Evolutionary conservation across 2,888 invertebrate species (phyloP).

Genomic region (Mesoligia furuncula): DNA sequence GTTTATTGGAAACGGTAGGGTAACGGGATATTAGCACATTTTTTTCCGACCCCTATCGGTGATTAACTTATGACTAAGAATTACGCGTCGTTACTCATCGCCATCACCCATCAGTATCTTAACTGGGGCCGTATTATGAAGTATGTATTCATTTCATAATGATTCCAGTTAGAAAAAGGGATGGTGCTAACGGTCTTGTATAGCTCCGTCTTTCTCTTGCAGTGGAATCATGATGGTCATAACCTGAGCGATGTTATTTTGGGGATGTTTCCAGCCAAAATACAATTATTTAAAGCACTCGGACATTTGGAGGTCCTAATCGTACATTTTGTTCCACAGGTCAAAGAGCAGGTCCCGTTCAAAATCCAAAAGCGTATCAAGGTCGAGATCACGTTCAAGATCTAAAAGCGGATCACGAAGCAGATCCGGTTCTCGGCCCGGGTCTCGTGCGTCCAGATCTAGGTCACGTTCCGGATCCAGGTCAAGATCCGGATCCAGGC

Average conservation of each 20-base stretch:
- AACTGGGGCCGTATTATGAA: too few species aligned
- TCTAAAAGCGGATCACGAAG: constrained; percentile 63
- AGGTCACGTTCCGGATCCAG: constrained; percentile 82
- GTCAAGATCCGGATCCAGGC: constrained; percentile 83
- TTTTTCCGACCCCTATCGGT: background rate
- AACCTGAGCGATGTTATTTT: background rate
- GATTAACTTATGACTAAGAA: background rate
- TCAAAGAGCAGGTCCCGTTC: constrained; percentile 71
- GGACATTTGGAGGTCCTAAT: background rate
- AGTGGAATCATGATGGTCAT: background rate
- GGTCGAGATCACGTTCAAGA: constrained; percentile 77
- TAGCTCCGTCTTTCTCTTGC: background rate
- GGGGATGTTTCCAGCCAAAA: background rate
- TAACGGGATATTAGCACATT: background rate
- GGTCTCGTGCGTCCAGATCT: constrained; percentile 83
- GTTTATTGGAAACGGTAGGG: background rate
- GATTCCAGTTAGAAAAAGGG: background rate
- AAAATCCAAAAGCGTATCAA: constrained; percentile 73
- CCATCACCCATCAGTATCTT: background rate
- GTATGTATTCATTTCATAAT: background rate
- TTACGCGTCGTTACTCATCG: background rate
- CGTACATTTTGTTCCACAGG: constrained; percentile 64
- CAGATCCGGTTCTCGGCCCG: constrained; percentile 74
- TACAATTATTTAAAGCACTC: background rate
- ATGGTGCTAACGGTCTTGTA: background rate